phyloP scores from a whole-genome alignment of 2,113 vertebrate species.

The Zosterops japonicus region DNA sequence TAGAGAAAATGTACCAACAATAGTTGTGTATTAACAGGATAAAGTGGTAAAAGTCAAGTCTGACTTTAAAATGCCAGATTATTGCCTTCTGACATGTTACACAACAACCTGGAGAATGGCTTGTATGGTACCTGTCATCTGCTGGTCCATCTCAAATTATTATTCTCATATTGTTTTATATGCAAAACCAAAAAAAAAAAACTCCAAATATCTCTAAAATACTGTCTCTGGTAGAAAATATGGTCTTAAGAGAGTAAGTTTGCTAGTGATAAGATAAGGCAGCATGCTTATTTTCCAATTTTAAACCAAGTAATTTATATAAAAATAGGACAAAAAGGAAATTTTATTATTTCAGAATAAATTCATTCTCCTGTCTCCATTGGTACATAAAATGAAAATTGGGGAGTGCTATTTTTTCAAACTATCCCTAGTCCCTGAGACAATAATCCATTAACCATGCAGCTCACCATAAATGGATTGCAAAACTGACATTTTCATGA shows the following conservation, averaged over 20 bases:
- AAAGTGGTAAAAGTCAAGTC: neutral
- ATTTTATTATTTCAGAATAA: conserved; percentile 59
- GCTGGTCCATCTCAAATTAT: neutral
- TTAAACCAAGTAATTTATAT: conserved; percentile 10
- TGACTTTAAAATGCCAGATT: neutral
- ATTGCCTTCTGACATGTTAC: neutral
- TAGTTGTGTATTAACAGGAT: neutral
- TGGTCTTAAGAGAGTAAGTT: neutral
- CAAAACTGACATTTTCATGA: conserved; percentile 53
- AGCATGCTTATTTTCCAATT: conserved; percentile 23
- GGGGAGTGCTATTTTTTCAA: conserved; percentile 54
- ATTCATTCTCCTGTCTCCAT: conserved; percentile 37
- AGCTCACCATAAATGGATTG: conserved; percentile 53
- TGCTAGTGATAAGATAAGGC: conserved; percentile 18
- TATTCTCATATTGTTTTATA: neutral
- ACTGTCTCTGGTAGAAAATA: neutral
- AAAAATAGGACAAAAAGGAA: conserved; percentile 42
- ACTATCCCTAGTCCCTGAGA: conserved; percentile 37
- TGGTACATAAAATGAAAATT: conserved; percentile 39
- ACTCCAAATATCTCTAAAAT: neutral
- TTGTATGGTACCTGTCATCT: neutral
- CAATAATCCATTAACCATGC: conserved; percentile 54
- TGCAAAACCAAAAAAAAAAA: neutral
- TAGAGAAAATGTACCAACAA: neutral
- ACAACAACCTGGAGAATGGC: neutral